Conservation (phyloP, 2,113 vertebrate species). For the Indicator indicator region DNA sequence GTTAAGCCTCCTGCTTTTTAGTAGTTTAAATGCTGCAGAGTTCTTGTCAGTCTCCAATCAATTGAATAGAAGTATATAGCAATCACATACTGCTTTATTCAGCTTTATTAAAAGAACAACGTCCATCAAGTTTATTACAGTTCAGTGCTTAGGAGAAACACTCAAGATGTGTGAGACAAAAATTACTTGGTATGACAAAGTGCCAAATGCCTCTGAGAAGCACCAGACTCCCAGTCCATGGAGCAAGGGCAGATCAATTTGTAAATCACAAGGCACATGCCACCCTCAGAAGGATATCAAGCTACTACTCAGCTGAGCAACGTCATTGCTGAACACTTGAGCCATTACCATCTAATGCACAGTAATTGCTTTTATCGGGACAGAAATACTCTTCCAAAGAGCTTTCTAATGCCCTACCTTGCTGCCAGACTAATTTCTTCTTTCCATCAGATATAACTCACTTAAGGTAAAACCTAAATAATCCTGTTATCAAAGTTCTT, state of each 20-base stretch:
- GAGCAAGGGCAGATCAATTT: neutral
- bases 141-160: neutral
- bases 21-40: neutral
- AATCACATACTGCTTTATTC: neutral
- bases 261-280: neutral
- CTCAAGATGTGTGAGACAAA: neutral
- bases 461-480: neutral
- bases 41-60: slow-evolving; percentile 32
- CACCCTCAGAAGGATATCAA: neutral
- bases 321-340: neutral
- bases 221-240: neutral
- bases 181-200: neutral
- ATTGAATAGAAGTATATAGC: neutral
- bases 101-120: neutral
- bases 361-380: neutral
- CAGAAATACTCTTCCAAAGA: neutral
- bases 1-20: neutral
- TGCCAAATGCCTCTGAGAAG: neutral
- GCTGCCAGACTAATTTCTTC: neutral
- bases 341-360: neutral
- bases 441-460: neutral
- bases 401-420: neutral
- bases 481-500: neutral
- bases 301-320: neutral
- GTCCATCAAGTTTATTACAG: neutral